Evolutionary conservation across 2,113 vertebrate genomes (phyloP).

Genomic region (Halcyon senegalensis): DNA sequence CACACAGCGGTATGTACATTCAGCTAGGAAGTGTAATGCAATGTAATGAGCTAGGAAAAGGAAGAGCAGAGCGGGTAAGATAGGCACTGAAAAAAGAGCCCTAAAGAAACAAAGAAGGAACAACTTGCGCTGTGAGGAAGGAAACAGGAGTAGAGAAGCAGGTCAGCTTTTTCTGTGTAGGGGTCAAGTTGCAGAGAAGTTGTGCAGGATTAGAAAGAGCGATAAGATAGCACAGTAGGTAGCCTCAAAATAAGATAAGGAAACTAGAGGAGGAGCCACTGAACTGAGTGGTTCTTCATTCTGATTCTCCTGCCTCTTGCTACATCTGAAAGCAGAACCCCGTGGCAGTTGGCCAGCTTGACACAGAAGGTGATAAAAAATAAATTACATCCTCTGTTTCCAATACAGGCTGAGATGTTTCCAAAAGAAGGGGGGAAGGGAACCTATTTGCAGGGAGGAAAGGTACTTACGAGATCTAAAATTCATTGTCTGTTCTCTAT

Average conservation of each 20-base stretch:
- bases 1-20: not conserved
- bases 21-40: not conserved
- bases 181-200: slow-evolving; percentile 20
- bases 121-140: not conserved
- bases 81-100: not conserved
- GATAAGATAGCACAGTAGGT: slow-evolving; percentile 54
- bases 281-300: not conserved
- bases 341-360: slow-evolving; percentile 55
- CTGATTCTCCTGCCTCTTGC: slow-evolving; percentile 14
- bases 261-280: slow-evolving; percentile 23
- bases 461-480: slow-evolving; percentile 1
- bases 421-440: slow-evolving; percentile 14
- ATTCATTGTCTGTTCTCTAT: slow-evolving; percentile 11
- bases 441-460: not conserved
- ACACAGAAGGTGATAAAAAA: slow-evolving; percentile 58
- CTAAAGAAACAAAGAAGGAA: not conserved
- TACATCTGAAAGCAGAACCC: slow-evolving; percentile 51
- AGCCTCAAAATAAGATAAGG: slow-evolving; percentile 49
- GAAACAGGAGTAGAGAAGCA: not conserved
- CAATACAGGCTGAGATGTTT: slow-evolving; percentile 16
- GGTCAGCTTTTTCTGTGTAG: not conserved
- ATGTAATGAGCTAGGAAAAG: not conserved
- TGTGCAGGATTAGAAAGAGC: slow-evolving; percentile 25
- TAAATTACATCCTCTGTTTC: slow-evolving; percentile 57
- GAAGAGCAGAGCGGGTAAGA: not conserved